Conservation (phyloP, 2,888 invertebrate species). For the Leptinotarsa tumamoca region DNA sequence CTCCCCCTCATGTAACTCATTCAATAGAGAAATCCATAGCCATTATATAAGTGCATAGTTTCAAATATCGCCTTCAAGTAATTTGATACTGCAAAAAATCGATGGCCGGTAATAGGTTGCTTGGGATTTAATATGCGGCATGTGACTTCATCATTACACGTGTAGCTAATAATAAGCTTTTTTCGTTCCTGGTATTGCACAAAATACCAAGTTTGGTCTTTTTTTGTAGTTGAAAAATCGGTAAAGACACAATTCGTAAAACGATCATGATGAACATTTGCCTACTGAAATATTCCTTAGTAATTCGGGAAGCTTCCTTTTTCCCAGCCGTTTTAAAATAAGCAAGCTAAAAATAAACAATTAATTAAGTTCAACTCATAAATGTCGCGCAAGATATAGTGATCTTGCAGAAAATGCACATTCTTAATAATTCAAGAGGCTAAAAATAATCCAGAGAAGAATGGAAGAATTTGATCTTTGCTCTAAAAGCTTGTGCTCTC, state of each 20-base stretch:
- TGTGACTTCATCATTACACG: neutral
- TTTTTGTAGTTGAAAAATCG: too few relatives aligned
- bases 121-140: neutral
- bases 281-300: neutral
- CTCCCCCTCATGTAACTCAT: neutral
- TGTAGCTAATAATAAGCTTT: neutral
- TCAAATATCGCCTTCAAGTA: constrained; percentile 3
- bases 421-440: constrained; percentile 11
- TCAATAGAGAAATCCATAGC: neutral
- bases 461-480: constrained; percentile 7
- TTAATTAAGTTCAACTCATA: constrained; percentile 15
- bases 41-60: neutral
- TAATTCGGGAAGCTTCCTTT: neutral
- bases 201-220: too few relatives aligned
- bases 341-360: neutral
- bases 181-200: too few relatives aligned
- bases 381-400: constrained; percentile 15
- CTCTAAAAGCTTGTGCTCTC: neutral
- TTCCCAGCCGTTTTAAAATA: neutral
- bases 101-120: neutral
- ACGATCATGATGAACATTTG: neutral
- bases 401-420: constrained; percentile 14
- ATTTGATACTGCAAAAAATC: neutral
- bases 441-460: neutral
- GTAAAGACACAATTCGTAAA: too few relatives aligned